phyloP scores from a whole-genome alignment of 2,113 vertebrate species.

The Malurus melanocephalus region DNA sequence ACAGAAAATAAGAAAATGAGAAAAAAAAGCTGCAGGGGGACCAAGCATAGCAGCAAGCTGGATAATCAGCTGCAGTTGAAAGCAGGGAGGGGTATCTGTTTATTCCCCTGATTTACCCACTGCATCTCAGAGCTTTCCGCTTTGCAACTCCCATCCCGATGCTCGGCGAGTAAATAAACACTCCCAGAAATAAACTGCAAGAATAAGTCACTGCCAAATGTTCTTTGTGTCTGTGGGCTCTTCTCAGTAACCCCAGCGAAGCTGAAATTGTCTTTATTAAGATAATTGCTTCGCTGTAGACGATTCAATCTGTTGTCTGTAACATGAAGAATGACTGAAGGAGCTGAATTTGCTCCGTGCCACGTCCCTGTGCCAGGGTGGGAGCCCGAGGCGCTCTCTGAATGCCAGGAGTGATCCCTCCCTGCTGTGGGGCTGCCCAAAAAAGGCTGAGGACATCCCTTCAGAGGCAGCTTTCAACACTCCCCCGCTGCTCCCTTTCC shows the following conservation, averaged over 20 bases:
- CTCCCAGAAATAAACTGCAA: background rate
- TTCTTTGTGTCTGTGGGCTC: background rate
- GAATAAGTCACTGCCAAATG: background rate
- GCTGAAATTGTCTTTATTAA: slow-evolving; percentile 39
- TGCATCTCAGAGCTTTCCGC: background rate
- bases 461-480: background rate
- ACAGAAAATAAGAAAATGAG: background rate
- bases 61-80: background rate
- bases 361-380: background rate
- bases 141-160: background rate
- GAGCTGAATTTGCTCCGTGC: background rate
- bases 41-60: background rate
- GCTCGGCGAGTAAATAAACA: background rate
- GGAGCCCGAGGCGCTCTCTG: background rate
- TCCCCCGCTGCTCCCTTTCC: background rate
- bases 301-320: slow-evolving; percentile 31
- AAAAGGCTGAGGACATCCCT: background rate
- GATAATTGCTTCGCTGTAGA: slow-evolving; percentile 27
- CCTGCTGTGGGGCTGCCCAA: background rate
- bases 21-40: background rate
- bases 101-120: background rate
- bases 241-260: slow-evolving; percentile 32
- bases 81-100: background rate
- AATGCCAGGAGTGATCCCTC: background rate
- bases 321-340: background rate